Evolutionary conservation across 2,797 vertebrate genomes (phyloP), one percentile per base, ranked within the genome.

Genomic region (Silurus aristotelis): DNA sequence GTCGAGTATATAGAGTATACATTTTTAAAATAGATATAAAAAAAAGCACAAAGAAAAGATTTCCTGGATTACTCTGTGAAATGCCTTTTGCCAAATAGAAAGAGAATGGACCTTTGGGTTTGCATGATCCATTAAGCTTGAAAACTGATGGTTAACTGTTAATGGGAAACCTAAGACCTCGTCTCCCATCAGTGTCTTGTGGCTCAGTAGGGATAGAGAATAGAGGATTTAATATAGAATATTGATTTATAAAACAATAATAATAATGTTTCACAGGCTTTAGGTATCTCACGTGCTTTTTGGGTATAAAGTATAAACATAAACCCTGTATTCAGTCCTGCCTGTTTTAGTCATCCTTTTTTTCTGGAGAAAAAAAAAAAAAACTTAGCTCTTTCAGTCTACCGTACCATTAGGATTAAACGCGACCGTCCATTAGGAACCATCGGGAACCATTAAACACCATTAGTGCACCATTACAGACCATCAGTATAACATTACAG

Each of bases 381-480:
- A 71, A 31, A 63, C 56, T 20, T 64, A 9, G 22, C n/a, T 56
- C 63, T 17, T 84, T 10, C 0, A 68, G 14, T 17, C 60, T 84
- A 84, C 83, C 70, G 85, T 77, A 86, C 80, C 64, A 86, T 78
- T 52, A 78, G 64, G 81, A 83, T 83, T 83, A 78, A 86, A 86
- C 72, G 81, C 73, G 85, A 86, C 80, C 48, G 22, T 7, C 85
- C 73, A 83, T 83, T 83, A 86, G 73, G 55, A 86, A 83, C 84
- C 84, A 76, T 20, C 80, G 31, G 80, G 84, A 86, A 61, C 85
- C 85, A 72, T 86, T 86, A 86, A 63, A 86, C 27, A 79, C 85
- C 85, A 83, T 86, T 56, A 86, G 75, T 72, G 56, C 31, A 43
- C 80, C 80, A 86, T 78, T 78, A 83, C 61, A 70, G 38, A 77